Evolutionary conservation across 2,113 vertebrate species (phyloP), one percentile per base, ranked within the genome.

Genomic region (Onychorhynchus coronatus): DNA sequence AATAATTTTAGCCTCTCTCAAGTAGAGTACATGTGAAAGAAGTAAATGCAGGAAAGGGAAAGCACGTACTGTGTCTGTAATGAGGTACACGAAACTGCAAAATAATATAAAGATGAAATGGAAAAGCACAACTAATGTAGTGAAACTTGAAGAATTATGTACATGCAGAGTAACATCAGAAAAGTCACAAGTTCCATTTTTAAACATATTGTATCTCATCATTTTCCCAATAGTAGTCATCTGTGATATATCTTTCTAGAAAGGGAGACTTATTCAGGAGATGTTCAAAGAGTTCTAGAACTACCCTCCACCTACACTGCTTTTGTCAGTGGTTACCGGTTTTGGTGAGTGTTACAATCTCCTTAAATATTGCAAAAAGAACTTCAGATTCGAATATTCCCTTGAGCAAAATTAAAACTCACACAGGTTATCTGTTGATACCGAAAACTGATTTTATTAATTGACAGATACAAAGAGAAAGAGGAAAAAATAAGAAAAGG

Each of bases 301-400:
- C 6, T 31, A 47, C 24, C 24, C 4, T 89, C 33, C n/a, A 55
- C 16, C 24, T 44, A 2, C 18, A 9, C 13, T 1, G 0, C 18
- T 18, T 83, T 83, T 95, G 28, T 39, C 39, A 49, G 2, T 21
- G 15, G 23, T 67, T 82, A 10, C 25, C 12, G 8, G 4, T 72
- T 84, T 68, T 63, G 33, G n/a, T n/a, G n/a, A n/a, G n/a, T n/a
- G n/a, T n/a, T n/a, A n/a, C n/a, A n/a, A n/a, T n/a, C n/a, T n/a
- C n/a, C n/a, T n/a, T n/a, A n/a, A n/a, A n/a, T n/a, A n/a, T n/a
- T n/a, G n/a, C n/a, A n/a, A n/a, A n/a, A n/a, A n/a, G n/a, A n/a
- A n/a, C n/a, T n/a, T n/a, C n/a, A n/a, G n/a, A n/a, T n/a, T n/a
- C n/a, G n/a, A n/a, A n/a, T n/a, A n/a, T n/a, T n/a, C n/a, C n/a